Base-by-base conservation (phyloP, 2,113 vertebrate genomes). In the Craseonycteris thonglongyai region DNA sequence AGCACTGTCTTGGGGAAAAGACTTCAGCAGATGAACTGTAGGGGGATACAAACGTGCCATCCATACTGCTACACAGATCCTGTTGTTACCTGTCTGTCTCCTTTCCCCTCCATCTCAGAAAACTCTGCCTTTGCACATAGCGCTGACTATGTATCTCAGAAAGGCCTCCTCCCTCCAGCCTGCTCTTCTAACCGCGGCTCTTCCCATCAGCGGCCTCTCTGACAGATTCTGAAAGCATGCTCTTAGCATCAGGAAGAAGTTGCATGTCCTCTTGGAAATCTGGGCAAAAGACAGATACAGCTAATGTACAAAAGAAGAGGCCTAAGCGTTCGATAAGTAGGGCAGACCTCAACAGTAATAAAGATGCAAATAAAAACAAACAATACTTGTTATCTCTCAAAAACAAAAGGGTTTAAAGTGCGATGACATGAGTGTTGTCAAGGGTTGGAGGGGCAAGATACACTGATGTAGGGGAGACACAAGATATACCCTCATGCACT, bases 321-420 rank as follows among this genome's bases (percentile, higher is more conserved):
- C 21, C 3, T 33, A 51, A 61, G 10, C 35, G 11, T 54, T 93
- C 59, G 83, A 84, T 90, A 92, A 90, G 56, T 63, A 30, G 35
- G 21, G 30, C 2, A 86, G 49, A 65, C 24, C 54, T 65, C 80
- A 65, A 74, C 35, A 76, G 66, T 45, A 86, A 88, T 94, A 89
- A 91, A 92, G 76, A 72, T 66, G 40, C n/a, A 88, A 90, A 94
- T 88, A 58, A 84, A 95, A 84, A 86, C 49, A 65, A 72, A 51
- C 54, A 68, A 89, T n/a, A 69, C 21, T 61, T 16, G 87, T 68
- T 65, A 89, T 85, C 65, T 95, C 91, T 28, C 6, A 82, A 80
- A 96, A 90, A 78, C 59, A 59, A 82, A 76, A 90, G 35, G 18
- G 79, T 63, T 96, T 85, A 93, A 88, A 72, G 68, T 72, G 51